A percentile compares a stretch with the other conserved stretches of the same genome.
phyloP scores from a whole-genome alignment of 2,888 invertebrate species.

The Epsilonema sp. region DNA sequence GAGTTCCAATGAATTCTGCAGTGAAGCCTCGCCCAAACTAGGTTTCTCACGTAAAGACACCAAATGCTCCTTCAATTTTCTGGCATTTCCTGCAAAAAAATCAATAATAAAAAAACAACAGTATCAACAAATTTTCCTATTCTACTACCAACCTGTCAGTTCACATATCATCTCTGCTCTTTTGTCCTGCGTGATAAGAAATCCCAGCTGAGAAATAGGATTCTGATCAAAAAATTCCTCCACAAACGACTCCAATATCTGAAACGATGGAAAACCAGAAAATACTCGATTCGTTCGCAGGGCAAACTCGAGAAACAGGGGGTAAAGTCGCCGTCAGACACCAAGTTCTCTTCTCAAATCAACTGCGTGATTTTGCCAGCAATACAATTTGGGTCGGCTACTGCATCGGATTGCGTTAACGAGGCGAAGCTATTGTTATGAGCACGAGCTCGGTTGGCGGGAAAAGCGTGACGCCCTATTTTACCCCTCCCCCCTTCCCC shows the following conservation, averaged over 20 bases:
- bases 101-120: conserved; percentile 7
- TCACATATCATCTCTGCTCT: conserved; percentile 77
- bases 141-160: conserved; percentile 52
- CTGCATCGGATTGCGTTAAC: no score
- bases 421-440: no score
- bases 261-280: background rate
- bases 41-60: conserved; percentile 40
- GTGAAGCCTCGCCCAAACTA: conserved; percentile 73
- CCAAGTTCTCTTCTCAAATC: background rate
- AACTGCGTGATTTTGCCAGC: no score
- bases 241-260: conserved; percentile 65
- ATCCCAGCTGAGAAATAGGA: conserved; percentile 86
- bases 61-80: conserved; percentile 32
- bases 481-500: no score
- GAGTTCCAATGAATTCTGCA: conserved; percentile 81
- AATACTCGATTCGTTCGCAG: no score
- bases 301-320: no score
- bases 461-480: no score
- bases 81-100: conserved; percentile 34
- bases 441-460: no score
- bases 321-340: background rate
- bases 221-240: conserved; percentile 97
- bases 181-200: conserved; percentile 74
- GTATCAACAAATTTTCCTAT: no score
- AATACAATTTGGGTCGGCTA: no score